Base-by-base conservation (phyloP, 2,797 vertebrate genomes). In the Chelmon rostratus region DNA sequence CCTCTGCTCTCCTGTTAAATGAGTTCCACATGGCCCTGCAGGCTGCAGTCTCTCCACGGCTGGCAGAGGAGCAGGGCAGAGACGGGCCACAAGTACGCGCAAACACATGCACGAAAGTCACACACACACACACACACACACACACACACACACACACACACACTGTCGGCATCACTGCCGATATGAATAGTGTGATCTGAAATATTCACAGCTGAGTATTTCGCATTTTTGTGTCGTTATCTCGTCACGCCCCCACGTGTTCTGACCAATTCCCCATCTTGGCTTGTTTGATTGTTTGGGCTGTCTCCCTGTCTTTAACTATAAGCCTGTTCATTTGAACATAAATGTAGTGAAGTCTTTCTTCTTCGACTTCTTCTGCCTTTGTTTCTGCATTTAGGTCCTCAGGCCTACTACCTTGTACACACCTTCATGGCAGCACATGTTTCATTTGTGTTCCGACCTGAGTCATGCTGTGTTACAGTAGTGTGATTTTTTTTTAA, bases 11-110 rank as follows among this genome's bases (percentile, higher is more conserved):
- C 76, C 81, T 79, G 85, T 59, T 92, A 92, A 93, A 94, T 90
- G 84, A 89, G 84, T 90, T 92, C 87, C 91, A 89, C 93, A 90
- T 90, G 91, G 85, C 78, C 76, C 86, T 76, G 76, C 77, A 79
- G 88, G 84, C 87, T 89, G 87, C 76, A 77, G 79, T 53, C 85
- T 83, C 64, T 23, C 15, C 53, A 28, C 58, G 37, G 81, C 83
- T 76, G 65, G 68, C 78, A 77, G 75, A 76, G 73, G 61, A 85
- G 75, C 50, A 1, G 23, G 57, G 70, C 84, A 70, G 35, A 76
- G 37, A 37, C 37, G 9, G 37, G 15, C 42, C 15, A 13, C 15
- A 44, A 37, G 37, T 37, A 37, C 37, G 9, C 2, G 37, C 37
- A 46, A 16, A 46, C 42, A 4, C 42, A 10, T 13, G 40, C 42